Percentiles rank a stretch among this genome's conserved stretches.
These are phyloP conservation scores for Anniella stebbinsi DNA, from an alignment of 2,797 vertebrate species.

Conservation along the genomic window DNA sequence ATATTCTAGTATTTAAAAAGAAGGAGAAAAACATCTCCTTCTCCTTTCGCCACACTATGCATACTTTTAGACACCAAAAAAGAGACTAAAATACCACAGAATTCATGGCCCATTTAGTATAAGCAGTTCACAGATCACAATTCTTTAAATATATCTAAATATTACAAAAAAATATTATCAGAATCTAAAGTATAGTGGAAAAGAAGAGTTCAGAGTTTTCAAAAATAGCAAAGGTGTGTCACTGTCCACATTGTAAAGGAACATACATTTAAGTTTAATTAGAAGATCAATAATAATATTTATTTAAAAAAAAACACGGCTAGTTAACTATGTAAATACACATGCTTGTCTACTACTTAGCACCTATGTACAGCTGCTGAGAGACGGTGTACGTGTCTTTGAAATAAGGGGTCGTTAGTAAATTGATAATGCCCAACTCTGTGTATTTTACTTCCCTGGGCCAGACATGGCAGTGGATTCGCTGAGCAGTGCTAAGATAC, in stretches of 20 bases:
- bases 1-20: too few species aligned
- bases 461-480: neutral
- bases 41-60: too few species aligned
- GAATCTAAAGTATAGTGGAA: neutral
- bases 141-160: neutral
- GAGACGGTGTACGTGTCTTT: neutral
- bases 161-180: neutral
- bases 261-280: neutral
- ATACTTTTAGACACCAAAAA: neutral
- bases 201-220: slow-evolving; percentile 1
- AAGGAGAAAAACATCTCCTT: too few species aligned
- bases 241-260: neutral
- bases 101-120: slow-evolving; percentile 67
- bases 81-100: slow-evolving; percentile 58
- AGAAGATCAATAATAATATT: neutral
- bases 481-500: neutral
- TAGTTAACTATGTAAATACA: neutral
- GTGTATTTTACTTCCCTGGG: neutral
- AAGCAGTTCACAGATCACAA: slow-evolving; percentile 66
- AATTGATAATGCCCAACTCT: neutral
- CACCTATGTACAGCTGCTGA: neutral
- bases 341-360: neutral
- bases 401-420: neutral
- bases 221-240: neutral
- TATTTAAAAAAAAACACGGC: neutral